Evolutionary conservation across 2,888 invertebrate genomes (phyloP), one percentile per base, ranked within the genome.

Genomic region (Laspeyria flexula): DNA sequence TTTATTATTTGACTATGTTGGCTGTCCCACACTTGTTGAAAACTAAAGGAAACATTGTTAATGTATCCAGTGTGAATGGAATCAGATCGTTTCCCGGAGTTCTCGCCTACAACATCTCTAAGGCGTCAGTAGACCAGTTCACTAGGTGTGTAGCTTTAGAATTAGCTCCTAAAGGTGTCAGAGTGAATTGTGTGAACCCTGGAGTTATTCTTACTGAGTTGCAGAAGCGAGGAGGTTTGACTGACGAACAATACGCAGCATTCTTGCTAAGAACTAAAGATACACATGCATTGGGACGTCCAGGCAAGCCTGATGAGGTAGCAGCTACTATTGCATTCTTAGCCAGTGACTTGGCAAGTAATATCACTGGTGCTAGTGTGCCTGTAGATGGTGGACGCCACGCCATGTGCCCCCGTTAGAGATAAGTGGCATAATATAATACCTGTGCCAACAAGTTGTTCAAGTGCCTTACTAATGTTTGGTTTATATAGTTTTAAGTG

Each of bases 381-480:
- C 96, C 98, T 0, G 96, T 99, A 0, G 99, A 99, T 85, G 99
- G 99, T 15, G 99, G 99, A 0, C 94, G 98, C 38, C 97, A 98
- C 85, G 97, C 96, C 4, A 96, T 98, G 96, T 98, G 98, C 74
- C 98, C 98, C 7, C 95, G 98, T 74, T 97, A 94, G 55, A 42
- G 4, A 27, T 34, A 1, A 10, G 3, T 35, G 23, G 12, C 7
- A 13, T 13, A 21, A 38, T 3, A n/a, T 18, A 37, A 12, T 11
- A 3, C 21, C 3, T 12, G 15, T 45, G 30, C n/a, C n/a, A 13
- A 18, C 15, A 16, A 18, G 7, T 27, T 33, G 15, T 10, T 33
- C 0, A 34, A 34, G 16, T 41, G 34, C 21, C 40, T 41, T 29
- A 29, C n/a, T 23, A n/a, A 13, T 15, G 12, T 21, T 33, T 33